Evolutionary conservation across 2,888 invertebrate species (phyloP), one percentile per base, ranked within the genome.

Genomic region (Didymodactylos carnosus): DNA sequence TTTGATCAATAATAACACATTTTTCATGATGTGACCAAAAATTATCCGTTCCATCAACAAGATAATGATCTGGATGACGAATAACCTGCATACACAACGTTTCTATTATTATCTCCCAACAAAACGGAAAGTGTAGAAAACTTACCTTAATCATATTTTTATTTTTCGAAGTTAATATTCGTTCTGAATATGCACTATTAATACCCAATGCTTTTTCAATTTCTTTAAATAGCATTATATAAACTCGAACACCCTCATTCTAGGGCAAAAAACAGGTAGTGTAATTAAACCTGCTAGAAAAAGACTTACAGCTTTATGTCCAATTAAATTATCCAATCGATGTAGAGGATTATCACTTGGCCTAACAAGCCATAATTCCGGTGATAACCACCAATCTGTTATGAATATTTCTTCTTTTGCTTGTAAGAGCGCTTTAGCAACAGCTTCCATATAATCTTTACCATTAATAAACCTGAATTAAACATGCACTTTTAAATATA

Each of bases 381-480:
- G 94, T 82, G 92, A 94, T 39, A 95, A 86, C 75, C 97, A 98
- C 98, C 98, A 98, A 84, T 95, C 97, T 0, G 95, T 91, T 73
- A 98, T 95, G 84, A 91, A 95, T 78, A 98, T 93, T 86, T 98
- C 97, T 81, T 97, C 94, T 77, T 88, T 88, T 0, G 97, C 97
- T 72, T 87, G 87, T 80, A 94, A 92, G 80, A 95, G 85, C 1
- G 91, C 92, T 81, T 94, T 91, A 0, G 94, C 94, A 0, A 92
- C 89, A 0, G 92, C 90, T 0, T 89, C 87, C 87, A 94, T 90
- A 82, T 94, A 94, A 10, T 87, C 86, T 0, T 89, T 86, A 6
- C 92, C 94, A 84, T 95, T 94, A 0, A 94, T 91, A 81, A 69
- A 75, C n/a, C n/a, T n/a, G n/a, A n/a, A n/a, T n/a, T n/a, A n/a